Evolutionary conservation across 2,888 invertebrate genomes (phyloP).

Genomic region (Hemithea aestivaria): DNA sequence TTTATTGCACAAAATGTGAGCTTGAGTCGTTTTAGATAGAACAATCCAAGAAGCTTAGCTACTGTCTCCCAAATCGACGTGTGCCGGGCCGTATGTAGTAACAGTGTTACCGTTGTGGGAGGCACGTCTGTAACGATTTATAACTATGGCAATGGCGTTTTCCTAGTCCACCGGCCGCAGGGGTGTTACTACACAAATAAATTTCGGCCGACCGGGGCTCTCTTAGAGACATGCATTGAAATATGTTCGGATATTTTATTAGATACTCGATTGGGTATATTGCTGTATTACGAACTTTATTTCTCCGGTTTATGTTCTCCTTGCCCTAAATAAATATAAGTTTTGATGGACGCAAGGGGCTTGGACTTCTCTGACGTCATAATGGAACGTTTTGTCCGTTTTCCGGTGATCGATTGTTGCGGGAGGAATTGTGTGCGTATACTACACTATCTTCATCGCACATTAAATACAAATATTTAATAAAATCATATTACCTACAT

Average conservation of each 20-base stretch:
- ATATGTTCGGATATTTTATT: slow-evolving; percentile 60
- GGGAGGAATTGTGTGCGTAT: slow-evolving; percentile 10
- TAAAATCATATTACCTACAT: no score
- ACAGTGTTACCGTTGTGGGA: slow-evolving; percentile 36
- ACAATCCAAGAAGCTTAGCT: not conserved
- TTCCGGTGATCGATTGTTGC: slow-evolving; percentile 14
- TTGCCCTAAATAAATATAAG: slow-evolving; percentile 25
- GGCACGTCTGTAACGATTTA: slow-evolving; percentile 61
- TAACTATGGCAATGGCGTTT: slow-evolving; percentile 58
- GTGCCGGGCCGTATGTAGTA: slow-evolving; percentile 29
- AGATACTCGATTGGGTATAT: slow-evolving; percentile 48
- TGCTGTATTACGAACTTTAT: slow-evolving; percentile 37
- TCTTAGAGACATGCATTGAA: slow-evolving; percentile 55
- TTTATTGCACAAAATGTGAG: no score
- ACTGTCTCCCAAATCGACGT: slow-evolving; percentile 3
- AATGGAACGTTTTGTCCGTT: slow-evolving; percentile 18
- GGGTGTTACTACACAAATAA: slow-evolving; percentile 65
- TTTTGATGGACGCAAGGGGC: slow-evolving; percentile 21
- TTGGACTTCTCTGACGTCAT: slow-evolving; percentile 14
- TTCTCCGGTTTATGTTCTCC: slow-evolving; percentile 25
- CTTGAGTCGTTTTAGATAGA: no score
- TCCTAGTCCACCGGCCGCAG: slow-evolving; percentile 49
- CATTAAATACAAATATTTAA: no score
- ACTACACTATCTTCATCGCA: no score
- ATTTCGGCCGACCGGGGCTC: slow-evolving; percentile 55